These are phyloP conservation scores for Cynodonichthys magdalenae DNA, from an alignment of 2,797 vertebrate genomes.

Conservation along the genomic window DNA sequence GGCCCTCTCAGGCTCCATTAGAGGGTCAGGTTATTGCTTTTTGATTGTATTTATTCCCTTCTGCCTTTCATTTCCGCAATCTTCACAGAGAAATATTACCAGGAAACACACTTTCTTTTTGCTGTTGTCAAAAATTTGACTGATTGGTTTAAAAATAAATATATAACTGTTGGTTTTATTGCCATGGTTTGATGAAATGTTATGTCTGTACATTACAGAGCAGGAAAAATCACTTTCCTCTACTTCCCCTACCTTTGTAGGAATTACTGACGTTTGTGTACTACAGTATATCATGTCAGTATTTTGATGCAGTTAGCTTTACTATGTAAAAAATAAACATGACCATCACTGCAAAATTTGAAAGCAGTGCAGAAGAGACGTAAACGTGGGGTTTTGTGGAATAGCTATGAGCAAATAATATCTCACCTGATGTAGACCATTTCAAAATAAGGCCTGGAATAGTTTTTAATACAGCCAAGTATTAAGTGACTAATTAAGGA, in stretches of 20 bases:
- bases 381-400: no score
- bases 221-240: conserved; percentile 8
- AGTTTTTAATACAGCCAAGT: no score
- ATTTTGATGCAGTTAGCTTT: conserved; percentile 1
- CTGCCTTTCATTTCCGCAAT: conserved; percentile 76
- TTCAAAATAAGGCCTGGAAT: no score
- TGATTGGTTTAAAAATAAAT: conserved; percentile 80
- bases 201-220: conserved; percentile 15
- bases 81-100: conserved; percentile 76
- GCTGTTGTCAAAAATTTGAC: conserved; percentile 72
- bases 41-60: conserved; percentile 82
- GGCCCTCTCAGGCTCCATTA: conserved; percentile 82
- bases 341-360: background rate
- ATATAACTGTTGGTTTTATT: conserved; percentile 74
- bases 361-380: no score
- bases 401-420: no score
- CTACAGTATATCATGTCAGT: no score
- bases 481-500: no score
- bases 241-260: conserved; percentile 1
- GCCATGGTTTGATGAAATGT: conserved; percentile 54
- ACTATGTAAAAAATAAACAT: background rate
- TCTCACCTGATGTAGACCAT: no score
- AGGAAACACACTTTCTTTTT: conserved; percentile 59
- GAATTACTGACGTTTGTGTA: conserved; percentile 1
- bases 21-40: conserved; percentile 82